A percentile compares a stretch with the other conserved stretches of the same genome.
Evolutionary conservation across 2,113 vertebrate species (phyloP).

Genomic region (Neogale vison): DNA sequence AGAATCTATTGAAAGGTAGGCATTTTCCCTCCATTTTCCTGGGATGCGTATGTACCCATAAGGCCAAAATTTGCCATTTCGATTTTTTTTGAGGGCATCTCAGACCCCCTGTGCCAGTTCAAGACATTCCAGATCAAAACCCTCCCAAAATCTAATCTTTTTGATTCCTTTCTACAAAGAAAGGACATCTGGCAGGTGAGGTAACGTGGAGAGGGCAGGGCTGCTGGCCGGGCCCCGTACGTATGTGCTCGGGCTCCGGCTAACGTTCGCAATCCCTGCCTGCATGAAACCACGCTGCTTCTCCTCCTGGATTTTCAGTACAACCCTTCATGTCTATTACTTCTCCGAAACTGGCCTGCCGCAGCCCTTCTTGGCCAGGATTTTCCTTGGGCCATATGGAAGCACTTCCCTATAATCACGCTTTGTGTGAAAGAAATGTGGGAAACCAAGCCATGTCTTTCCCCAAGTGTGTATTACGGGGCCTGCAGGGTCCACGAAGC

Average conservation of each 20-base stretch:
- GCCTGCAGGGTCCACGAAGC: neutral
- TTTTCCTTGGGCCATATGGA: conserved; percentile 62
- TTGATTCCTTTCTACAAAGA: neutral
- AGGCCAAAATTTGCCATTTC: neutral
- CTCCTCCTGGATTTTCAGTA: neutral
- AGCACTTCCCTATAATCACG: conserved; percentile 58
- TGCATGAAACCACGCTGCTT: accelerated
- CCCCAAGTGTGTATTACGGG: conserved; percentile 12
- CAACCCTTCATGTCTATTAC: neutral
- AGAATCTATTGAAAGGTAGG: neutral
- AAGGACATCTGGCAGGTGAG: neutral
- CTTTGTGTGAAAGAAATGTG: conserved; percentile 66
- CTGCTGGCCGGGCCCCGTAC: accelerated
- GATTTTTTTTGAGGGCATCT: neutral
- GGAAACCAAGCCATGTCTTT: conserved; percentile 61
- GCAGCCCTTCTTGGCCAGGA: conserved; percentile 41
- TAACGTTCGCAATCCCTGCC: neutral
- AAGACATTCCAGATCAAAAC: neutral
- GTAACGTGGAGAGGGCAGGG: neutral
- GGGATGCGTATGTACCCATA: neutral
- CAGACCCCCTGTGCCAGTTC: neutral
- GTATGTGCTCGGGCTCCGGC: neutral
- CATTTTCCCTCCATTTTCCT: neutral
- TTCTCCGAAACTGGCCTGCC: conserved; percentile 29
- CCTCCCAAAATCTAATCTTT: neutral